Percentiles rank a stretch among this genome's conserved stretches.
Conservation (phyloP, 2,113 vertebrate species). For the Crotalus horridus region DNA sequence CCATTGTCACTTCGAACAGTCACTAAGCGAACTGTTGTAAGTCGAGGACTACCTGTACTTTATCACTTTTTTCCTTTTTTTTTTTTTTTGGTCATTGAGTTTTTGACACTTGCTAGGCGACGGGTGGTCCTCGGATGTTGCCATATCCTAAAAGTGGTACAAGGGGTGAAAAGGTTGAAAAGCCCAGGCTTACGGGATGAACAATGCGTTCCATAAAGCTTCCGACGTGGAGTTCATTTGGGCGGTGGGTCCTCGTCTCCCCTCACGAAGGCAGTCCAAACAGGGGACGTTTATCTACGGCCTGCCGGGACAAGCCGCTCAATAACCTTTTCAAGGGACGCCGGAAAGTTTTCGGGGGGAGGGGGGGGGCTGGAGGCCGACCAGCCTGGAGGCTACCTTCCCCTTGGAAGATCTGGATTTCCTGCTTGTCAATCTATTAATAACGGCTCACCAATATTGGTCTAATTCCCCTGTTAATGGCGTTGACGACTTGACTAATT, state of each 20-base stretch:
- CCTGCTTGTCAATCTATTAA: constrained; percentile 51
- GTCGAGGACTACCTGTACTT: too few relatives aligned
- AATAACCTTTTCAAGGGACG: constrained; percentile 33
- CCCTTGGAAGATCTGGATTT: constrained; percentile 3
- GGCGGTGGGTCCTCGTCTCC: constrained; percentile 56
- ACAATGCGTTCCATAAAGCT: constrained; percentile 72
- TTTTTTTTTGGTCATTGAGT: too few relatives aligned
- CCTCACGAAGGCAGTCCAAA: constrained; percentile 54
- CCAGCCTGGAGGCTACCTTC: neutral
- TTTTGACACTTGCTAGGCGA: too few relatives aligned
- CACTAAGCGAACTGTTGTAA: too few relatives aligned
- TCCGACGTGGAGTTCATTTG: constrained; percentile 59
- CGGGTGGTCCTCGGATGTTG: too few relatives aligned
- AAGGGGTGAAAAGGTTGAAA: too few relatives aligned
- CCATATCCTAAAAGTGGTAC: too few relatives aligned
- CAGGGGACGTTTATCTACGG: constrained; percentile 42
- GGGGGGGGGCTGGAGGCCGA: neutral
- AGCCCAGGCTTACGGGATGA: constrained; percentile 61
- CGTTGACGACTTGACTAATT: constrained; percentile 83
- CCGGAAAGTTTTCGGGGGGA: neutral
- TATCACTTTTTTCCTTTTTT: too few relatives aligned
- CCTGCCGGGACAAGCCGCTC: constrained; percentile 3
- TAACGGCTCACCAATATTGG: constrained; percentile 67
- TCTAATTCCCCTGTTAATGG: constrained; percentile 65
- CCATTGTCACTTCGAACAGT: too few relatives aligned